phyloP scores from a whole-genome alignment of 2,797 vertebrate genomes.

The Molossus molossus region DNA sequence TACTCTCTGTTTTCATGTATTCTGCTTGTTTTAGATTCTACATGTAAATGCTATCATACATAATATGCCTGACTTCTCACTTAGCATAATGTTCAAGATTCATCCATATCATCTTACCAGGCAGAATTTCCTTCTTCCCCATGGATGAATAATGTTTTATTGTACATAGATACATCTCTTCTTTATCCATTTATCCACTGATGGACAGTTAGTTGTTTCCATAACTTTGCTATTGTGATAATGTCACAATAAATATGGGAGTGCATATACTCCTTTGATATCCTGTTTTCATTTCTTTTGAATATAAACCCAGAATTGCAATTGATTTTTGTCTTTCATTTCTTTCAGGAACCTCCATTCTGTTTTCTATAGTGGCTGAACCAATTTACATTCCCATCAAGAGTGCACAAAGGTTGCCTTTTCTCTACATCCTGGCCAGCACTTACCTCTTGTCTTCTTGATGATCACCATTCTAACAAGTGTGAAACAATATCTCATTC shows the following conservation, averaged over 20 bases:
- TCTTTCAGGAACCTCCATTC: not conserved
- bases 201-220: not conserved
- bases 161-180: too few species aligned
- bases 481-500: not conserved
- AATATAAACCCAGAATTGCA: not conserved
- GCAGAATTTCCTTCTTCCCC: not conserved
- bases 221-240: not conserved
- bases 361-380: not conserved
- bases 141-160: not conserved
- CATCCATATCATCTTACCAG: not conserved
- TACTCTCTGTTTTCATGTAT: not conserved
- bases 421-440: not conserved
- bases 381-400: not conserved
- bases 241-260: not conserved
- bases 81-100: not conserved
- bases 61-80: not conserved
- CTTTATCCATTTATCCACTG: not conserved
- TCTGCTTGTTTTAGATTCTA: not conserved
- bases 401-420: not conserved
- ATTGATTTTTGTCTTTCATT: not conserved
- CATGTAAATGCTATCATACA: not conserved
- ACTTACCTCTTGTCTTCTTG: not conserved
- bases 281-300: not conserved
- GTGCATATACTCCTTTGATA: not conserved
- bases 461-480: not conserved